A percentile compares a stretch with the other conserved stretches of the same genome.
Conservation (phyloP, 2,113 vertebrate genomes). For the Psilopogon haemacephalus region DNA sequence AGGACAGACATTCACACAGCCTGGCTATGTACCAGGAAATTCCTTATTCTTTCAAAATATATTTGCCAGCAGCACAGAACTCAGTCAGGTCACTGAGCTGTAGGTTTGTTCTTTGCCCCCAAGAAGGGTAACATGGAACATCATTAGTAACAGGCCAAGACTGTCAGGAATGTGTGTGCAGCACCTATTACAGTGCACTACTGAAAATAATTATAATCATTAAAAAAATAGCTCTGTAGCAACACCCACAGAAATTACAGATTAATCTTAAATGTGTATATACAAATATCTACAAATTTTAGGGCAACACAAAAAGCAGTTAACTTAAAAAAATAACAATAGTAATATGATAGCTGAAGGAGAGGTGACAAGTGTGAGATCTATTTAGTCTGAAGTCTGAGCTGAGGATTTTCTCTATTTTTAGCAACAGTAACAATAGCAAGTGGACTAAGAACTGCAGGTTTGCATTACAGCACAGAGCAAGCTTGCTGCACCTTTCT, state of each 20-base stretch:
- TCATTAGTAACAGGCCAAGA: not conserved
- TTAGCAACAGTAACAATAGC: constrained; percentile 7
- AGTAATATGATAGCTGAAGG: not conserved
- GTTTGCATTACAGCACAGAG: not conserved
- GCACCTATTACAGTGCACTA: not conserved
- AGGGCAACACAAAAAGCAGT: not conserved
- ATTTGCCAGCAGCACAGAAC: not conserved
- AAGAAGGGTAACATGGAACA: not conserved
- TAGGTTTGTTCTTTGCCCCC: not conserved
- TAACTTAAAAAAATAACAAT: not conserved
- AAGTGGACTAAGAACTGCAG: not conserved
- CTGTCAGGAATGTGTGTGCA: not conserved
- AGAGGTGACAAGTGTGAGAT: not conserved
- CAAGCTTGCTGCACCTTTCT: not conserved
- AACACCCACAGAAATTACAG: not conserved
- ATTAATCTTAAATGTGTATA: not conserved
- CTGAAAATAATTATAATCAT: not conserved
- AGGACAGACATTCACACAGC: not conserved
- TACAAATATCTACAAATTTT: not conserved
- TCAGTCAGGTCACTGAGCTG: not conserved
- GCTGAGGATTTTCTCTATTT: constrained; percentile 30
- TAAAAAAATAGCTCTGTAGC: not conserved
- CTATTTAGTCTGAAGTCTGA: not conserved
- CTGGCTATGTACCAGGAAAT: not conserved
- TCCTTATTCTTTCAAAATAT: not conserved